Percentiles rank a stretch among this genome's conserved stretches.
Conservation (phyloP, 1,140 invertebrate genomes). For the Littorina saxatilis region DNA sequence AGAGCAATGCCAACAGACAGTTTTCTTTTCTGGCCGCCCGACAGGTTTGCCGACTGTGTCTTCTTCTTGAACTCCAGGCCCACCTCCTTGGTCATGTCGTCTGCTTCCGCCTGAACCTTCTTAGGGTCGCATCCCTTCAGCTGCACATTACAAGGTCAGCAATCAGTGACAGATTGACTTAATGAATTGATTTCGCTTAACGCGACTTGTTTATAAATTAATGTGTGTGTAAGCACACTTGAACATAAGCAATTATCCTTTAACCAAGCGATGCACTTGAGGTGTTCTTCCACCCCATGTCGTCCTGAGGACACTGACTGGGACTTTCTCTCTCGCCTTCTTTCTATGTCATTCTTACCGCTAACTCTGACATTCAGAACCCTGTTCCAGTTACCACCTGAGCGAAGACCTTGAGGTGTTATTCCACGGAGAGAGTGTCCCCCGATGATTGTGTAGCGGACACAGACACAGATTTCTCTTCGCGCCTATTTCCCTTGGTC, state of each 20-base stretch:
- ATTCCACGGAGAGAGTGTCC: slow-evolving; percentile 89
- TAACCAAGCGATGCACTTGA: no score
- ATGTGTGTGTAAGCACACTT: no score
- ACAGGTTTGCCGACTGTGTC: slow-evolving; percentile 83
- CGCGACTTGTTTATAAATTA: no score
- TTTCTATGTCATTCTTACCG: not conserved
- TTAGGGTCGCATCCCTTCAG: slow-evolving; percentile 82
- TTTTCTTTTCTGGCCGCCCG: slow-evolving; percentile 77
- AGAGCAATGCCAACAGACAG: slow-evolving; percentile 76
- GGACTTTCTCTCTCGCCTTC: slow-evolving; percentile 73
- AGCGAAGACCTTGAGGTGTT: slow-evolving; percentile 92
- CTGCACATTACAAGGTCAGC: no score
- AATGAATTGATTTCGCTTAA: no score
- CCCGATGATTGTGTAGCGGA: slow-evolving; percentile 89
- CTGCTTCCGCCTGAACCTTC: slow-evolving; percentile 76
- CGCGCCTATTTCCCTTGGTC: no score
- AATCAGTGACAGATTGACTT: no score
- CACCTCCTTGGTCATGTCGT: slow-evolving; percentile 77
- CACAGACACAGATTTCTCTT: slow-evolving; percentile 86
- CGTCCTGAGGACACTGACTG: slow-evolving; percentile 82
- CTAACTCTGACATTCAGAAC: no score
- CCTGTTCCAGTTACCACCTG: no score
- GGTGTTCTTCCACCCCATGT: slow-evolving; percentile 79
- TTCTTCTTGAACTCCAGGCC: slow-evolving; percentile 80
- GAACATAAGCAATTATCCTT: no score